Evolutionary conservation across 2,888 invertebrate species (phyloP).

Genomic region (Hypomecis atomaria): DNA sequence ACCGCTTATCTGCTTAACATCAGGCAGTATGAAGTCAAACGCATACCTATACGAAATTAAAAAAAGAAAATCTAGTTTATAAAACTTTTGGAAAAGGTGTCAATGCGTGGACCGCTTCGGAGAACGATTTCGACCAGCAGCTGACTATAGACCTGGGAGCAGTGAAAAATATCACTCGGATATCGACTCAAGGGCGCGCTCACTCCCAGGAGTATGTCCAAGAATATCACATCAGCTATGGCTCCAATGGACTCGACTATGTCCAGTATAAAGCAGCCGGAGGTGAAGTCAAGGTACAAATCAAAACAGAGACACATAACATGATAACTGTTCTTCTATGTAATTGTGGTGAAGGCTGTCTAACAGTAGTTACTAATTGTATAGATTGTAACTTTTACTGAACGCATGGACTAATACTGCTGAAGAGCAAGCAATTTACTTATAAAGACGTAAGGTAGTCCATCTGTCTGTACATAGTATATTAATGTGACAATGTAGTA

Average conservation of each 20-base stretch:
- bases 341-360: not conserved
- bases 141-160: slow-evolving; percentile 95
- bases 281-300: slow-evolving; percentile 93
- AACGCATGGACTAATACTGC: too few relatives aligned
- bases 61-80: slow-evolving; percentile 9
- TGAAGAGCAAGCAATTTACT: too few relatives aligned
- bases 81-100: slow-evolving; percentile 85
- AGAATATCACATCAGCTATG: slow-evolving; percentile 97
- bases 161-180: slow-evolving; percentile 94
- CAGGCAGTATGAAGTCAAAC: not conserved
- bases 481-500: too few relatives aligned
- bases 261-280: slow-evolving; percentile 95
- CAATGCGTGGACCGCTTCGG: slow-evolving; percentile 96
- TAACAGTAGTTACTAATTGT: not conserved
- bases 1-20: too few relatives aligned
- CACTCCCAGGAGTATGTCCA: slow-evolving; percentile 96
- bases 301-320: not conserved
- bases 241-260: slow-evolving; percentile 95
- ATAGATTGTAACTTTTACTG: too few relatives aligned
- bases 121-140: slow-evolving; percentile 96
- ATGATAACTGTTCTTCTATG: not conserved
- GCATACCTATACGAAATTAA: too few relatives aligned
- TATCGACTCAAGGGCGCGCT: slow-evolving; percentile 95
- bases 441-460: too few relatives aligned
- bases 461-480: too few relatives aligned